A percentile compares a stretch with the other conserved stretches of the same genome.
Conservation (phyloP, 2,113 vertebrate genomes). For the Azemiops feae region DNA sequence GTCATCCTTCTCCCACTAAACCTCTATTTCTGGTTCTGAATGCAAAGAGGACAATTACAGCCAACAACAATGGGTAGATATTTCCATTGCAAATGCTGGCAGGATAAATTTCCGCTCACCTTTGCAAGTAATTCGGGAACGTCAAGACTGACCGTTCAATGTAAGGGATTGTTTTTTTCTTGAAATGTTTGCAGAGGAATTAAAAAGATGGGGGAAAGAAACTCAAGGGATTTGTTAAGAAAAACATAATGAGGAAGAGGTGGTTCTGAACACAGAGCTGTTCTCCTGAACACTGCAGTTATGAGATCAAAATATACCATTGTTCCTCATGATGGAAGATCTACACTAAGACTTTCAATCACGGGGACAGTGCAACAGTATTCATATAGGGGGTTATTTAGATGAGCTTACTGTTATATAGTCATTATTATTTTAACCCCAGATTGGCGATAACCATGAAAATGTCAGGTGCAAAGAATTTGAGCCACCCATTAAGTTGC, state of each 20-base stretch:
- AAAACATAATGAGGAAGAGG: background rate
- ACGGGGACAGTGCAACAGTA: background rate
- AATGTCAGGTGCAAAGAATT: background rate
- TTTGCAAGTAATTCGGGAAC: background rate
- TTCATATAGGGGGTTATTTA: background rate
- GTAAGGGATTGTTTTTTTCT: background rate
- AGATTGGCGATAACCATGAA: background rate
- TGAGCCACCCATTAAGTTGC: background rate
- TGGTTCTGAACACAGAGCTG: background rate
- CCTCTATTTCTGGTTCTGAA: slow-evolving; percentile 1
- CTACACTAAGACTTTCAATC: background rate
- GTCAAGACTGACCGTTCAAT: background rate
- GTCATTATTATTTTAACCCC: background rate
- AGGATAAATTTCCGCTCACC: slow-evolving; percentile 39
- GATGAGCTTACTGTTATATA: background rate
- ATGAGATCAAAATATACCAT: background rate
- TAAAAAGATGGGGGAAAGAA: background rate
- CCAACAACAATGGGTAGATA: slow-evolving; percentile 2
- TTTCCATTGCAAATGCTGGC: slow-evolving; percentile 1
- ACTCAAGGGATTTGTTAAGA: background rate
- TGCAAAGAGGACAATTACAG: background rate
- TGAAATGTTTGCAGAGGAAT: slow-evolving; percentile 23
- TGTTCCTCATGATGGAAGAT: background rate
- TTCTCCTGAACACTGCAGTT: background rate
- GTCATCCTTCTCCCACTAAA: background rate